Conservation (phyloP, 2,888 invertebrate genomes). For the Zaprionus bogoriensis region DNA sequence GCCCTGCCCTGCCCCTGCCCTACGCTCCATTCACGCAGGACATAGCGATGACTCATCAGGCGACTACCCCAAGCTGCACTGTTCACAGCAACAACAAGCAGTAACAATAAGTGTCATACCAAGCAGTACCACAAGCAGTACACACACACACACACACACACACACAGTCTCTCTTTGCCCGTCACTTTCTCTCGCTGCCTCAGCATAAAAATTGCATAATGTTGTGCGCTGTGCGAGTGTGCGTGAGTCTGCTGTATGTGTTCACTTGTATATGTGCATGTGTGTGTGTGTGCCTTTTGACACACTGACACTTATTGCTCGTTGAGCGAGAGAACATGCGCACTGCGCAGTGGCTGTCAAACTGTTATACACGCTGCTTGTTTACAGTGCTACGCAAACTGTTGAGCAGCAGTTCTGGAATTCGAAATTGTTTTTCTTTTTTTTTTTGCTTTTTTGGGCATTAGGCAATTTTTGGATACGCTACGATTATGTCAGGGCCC, state of each 20-base stretch:
- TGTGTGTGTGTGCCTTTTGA: slow-evolving; percentile 53
- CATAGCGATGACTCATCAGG: slow-evolving; percentile 42
- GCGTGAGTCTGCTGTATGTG: no score
- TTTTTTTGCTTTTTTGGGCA: neutral
- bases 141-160: no score
- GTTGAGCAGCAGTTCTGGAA: neutral
- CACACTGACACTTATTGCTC: slow-evolving; percentile 80
- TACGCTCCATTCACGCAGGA: neutral
- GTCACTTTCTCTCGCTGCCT: slow-evolving; percentile 45
- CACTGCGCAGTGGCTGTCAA: slow-evolving; percentile 29
- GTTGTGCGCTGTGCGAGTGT: slow-evolving; percentile 8
- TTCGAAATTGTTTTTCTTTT: neutral
- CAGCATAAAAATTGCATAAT: slow-evolving; percentile 76
- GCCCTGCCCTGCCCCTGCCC: neutral
- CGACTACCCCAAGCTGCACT: slow-evolving; percentile 51
- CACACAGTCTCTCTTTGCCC: slow-evolving; percentile 26
- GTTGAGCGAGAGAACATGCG: slow-evolving; percentile 42
- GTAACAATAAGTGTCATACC: slow-evolving; percentile 12
- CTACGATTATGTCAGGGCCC: slow-evolving; percentile 27
- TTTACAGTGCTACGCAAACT: slow-evolving; percentile 64
- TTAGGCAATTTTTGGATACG: neutral
- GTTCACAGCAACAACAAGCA: neutral
- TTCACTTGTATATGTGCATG: no score
- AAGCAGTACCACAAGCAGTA: slow-evolving; percentile 7
- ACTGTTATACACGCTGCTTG: slow-evolving; percentile 63